A percentile compares a stretch with the other conserved stretches of the same genome.
phyloP scores from a whole-genome alignment of 2,797 vertebrate species.

The Sylvilagus floridanus region DNA sequence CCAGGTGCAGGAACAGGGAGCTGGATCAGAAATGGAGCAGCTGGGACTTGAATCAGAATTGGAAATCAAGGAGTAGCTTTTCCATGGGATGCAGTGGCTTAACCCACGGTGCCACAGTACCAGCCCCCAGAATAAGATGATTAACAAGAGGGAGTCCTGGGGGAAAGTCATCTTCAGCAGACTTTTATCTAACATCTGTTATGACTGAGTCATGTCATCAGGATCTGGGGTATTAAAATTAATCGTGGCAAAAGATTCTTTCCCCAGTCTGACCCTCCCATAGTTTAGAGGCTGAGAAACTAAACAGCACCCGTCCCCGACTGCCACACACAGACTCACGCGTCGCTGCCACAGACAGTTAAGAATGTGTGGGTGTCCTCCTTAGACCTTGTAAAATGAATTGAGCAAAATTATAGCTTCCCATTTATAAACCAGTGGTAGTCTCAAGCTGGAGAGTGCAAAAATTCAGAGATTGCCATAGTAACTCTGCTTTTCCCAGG shows the following conservation, averaged over 20 bases:
- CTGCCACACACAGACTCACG: neutral
- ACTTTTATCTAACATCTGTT: neutral
- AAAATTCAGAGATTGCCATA: conserved; percentile 71
- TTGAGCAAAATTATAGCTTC: conserved; percentile 85
- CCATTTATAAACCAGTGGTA: conserved; percentile 79
- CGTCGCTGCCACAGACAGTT: conserved; percentile 55
- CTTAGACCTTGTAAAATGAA: conserved; percentile 71
- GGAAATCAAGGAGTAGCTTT: too few relatives aligned
- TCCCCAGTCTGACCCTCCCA: neutral
- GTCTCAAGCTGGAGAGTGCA: conserved; percentile 64
- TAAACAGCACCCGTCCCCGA: neutral
- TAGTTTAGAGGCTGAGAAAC: conserved; percentile 20
- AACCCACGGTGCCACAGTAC: too few relatives aligned
- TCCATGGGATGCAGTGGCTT: too few relatives aligned
- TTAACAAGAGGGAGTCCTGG: neutral
- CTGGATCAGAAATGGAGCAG: too few relatives aligned
- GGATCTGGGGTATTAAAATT: conserved; percentile 7
- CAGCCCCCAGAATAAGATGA: too few relatives aligned
- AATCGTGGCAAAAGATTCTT: conserved; percentile 32
- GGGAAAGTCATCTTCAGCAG: neutral
- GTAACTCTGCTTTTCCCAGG: conserved; percentile 77
- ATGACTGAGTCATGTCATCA: neutral
- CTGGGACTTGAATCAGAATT: too few relatives aligned
- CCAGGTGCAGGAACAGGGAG: too few relatives aligned
- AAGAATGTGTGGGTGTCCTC: conserved; percentile 61